Conservation (phyloP, 2,797 vertebrate genomes). For the Mastacembelus armatus region DNA sequence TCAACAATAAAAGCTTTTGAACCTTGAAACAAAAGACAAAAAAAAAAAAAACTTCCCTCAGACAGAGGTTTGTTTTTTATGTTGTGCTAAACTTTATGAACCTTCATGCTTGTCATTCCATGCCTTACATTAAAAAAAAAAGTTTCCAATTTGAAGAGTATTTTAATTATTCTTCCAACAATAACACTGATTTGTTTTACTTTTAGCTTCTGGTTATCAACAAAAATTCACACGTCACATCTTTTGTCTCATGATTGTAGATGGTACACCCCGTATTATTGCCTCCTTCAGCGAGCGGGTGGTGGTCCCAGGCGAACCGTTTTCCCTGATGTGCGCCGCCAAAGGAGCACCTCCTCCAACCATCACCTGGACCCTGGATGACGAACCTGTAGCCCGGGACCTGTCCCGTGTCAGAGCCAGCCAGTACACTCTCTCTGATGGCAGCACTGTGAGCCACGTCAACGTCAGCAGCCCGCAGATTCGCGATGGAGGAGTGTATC, state of each 20-base stretch:
- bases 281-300: constrained; percentile 98
- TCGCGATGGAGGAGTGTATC: constrained; percentile 97
- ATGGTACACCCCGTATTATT: constrained; percentile 95
- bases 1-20: no score
- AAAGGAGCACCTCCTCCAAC: constrained; percentile 96
- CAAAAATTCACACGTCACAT: neutral
- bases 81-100: no score
- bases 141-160: no score
- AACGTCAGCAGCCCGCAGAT: constrained; percentile 96
- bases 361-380: constrained; percentile 97
- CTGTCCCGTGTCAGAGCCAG: constrained; percentile 89
- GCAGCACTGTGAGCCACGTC: constrained; percentile 96
- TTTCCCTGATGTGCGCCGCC: constrained; percentile 96
- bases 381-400: constrained; percentile 93
- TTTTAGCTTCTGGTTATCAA: no score
- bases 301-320: constrained; percentile 95
- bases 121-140: no score
- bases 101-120: no score
- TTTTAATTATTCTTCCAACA: no score
- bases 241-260: constrained; percentile 66
- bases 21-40: no score
- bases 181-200: neutral
- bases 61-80: no score
- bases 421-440: constrained; percentile 96
- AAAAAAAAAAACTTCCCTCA: no score